Base-by-base conservation (phyloP, 2,113 vertebrate genomes). In the Sorex fumeus region DNA sequence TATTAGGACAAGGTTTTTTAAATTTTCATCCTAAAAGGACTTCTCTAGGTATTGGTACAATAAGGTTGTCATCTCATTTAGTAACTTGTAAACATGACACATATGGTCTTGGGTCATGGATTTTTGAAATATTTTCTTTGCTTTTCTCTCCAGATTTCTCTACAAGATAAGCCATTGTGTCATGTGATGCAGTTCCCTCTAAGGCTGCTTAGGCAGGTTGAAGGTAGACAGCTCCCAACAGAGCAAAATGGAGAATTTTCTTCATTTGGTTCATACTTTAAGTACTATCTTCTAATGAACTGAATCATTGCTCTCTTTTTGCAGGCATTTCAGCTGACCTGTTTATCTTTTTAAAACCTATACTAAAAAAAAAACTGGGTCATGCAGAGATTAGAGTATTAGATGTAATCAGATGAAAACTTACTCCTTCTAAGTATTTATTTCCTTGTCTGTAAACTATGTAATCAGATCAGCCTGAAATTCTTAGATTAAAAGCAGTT, bases 341-440 rank as follows among this genome's bases (percentile, higher is more conserved):
- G 36, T 80, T 95, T 91, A 67, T 84, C 45, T 82, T 84, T 53
- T 84, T 53, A 78, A 89, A 57, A 84, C 86, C 87, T 19, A 53
- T 0, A 1, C 74, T 60, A 11, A 6, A 32, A 47, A 47, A 91
- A 57, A 91, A 89, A 76, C 53, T 66, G 64, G 91, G 88, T 95
- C 84, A 92, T 69, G 83, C 80, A 32, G 84, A 80, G 75, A 95
- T 93, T 96, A 91, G 53, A 91, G 30, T 93, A 87, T 82, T 89
- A 9, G 19, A 87, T 91, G 43, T 86, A 60, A 93, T 84, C 74
- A 84, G 67, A 67, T 75, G 64, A 74, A 94, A 92, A 64, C 23
- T 57, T 91, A 91, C 18, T 71, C 23, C 62, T 67, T 90, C 43
- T 92, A 43, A 69, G 11, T 60, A 91, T 28, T 60, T 86, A 66